Base-by-base conservation (phyloP, 2,888 invertebrate genomes). In the Disparrhopalites patrizii region DNA sequence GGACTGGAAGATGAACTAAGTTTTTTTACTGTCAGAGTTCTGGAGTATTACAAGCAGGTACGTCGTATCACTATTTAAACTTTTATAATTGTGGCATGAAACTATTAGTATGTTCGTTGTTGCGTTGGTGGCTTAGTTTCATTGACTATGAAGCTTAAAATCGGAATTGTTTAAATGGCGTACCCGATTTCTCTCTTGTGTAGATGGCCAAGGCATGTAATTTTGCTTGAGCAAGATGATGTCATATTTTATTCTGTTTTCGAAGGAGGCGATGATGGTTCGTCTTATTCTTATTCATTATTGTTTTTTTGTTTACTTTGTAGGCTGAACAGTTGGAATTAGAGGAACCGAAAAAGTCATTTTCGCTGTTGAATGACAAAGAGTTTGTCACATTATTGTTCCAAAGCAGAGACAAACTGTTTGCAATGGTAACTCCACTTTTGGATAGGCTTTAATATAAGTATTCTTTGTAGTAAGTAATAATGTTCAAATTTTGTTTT, bases 311-410 rank as follows among this genome's bases (percentile, higher is more conserved):
- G n/a, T n/a, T n/a, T n/a, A n/a, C n/a, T n/a, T 55, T 58, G 40
- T 27, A 73, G 72, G 75, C 74, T 0, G 74, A 74, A 62, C 68
- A 69, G 38, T 27, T 73, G 63, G 74, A 75, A 33, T 36, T 70
- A n/a, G 52, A 63, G 23, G 67, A 70, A 54, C 36, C 25, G 3
- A 66, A 70, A 47, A 65, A 62, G 43, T 74, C 75, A 4, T 63
- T 69, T 47, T 31, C 30, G 1, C 54, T 75, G 25, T 58, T 75
- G 18, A 66, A 69, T 30, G 69, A 75, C n/a, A 65, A 69, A 36
- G 73, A 72, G 28, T 72, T 75, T 55, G 74, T 75, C 15, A 55
- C 61, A 13, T 52, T 74, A 40, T 51, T 75, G 8, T 70, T 70
- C 61, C 68, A 69, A 36, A 68, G 70, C 36, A 50, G 71, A 23